Evolutionary conservation across 2,888 invertebrate species (phyloP), one percentile per base, ranked within the genome.

Genomic region (Cenopis cana): DNA sequence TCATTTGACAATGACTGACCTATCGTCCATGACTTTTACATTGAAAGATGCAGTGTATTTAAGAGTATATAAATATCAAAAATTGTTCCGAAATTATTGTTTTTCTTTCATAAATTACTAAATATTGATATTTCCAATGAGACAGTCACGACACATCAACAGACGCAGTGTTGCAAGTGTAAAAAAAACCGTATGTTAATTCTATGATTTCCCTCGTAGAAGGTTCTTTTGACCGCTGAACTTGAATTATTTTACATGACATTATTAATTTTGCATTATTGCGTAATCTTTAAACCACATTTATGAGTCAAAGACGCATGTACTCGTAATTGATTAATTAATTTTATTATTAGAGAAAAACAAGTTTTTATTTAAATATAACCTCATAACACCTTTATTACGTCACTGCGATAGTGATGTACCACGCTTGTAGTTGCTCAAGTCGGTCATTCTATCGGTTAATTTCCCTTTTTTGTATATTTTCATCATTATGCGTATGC

Each of bases 101-200:
- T 89, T 91, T 92, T 92, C 88, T 90, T 87, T 91, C 88, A 92
- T 87, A 88, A 90, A 93, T 85, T 87, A 85, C 87, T 87, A 92
- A 91, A 90, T 89, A 90, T 89, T 91, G 90, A 87, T 89, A 91
- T 87, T 89, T 89, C 88, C 85, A 81, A 87, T 86, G 85, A 83
- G 85, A 91, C 89, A 91, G 91, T 92, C 92, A 87, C 91, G 93
- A 93, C 93, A 93, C 93, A 93, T 93, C 93, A 93, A 93, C 93
- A 93, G 85, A 91, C 78, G 73, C 77, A 79, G 82, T 88, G 86
- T 90, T 92, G 82, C 89, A 83, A 89, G 73, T 50, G 52, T 68
- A 59, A 68, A 46, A 73, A 82, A 83, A 82, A 81, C 62, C 59
- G 76, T 80, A 66, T 80, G 72, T 61, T 60, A 67, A 62, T 77